Percentiles rank a stretch among this genome's conserved stretches.
Evolutionary conservation across 2,888 invertebrate genomes (phyloP).

Genomic region (Nomada ferruginata): DNA sequence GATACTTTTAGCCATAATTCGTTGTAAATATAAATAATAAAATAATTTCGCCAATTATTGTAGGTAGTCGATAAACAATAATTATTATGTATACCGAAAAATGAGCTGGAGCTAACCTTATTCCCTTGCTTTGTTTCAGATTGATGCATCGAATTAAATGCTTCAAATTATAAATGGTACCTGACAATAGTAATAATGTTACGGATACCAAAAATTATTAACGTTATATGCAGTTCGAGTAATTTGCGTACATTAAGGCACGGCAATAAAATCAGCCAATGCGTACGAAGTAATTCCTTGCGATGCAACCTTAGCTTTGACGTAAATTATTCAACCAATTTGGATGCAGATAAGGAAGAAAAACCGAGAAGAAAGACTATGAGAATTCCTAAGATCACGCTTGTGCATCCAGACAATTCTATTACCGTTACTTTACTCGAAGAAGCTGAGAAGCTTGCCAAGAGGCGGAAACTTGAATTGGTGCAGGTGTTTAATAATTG

Average conservation of each 20-base stretch:
- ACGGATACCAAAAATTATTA: not conserved
- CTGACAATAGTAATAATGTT: not conserved
- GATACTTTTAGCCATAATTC: too few relatives aligned
- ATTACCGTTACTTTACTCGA: conserved; percentile 87
- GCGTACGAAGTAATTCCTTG: not conserved
- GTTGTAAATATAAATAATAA: not conserved
- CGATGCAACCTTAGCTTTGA: not conserved
- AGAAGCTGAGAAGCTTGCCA: conserved; percentile 89
- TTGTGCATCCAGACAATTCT: conserved; percentile 87
- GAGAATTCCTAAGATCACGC: conserved; percentile 86
- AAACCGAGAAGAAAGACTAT: conserved; percentile 73
- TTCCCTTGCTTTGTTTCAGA: not conserved
- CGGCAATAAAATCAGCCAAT: not conserved
- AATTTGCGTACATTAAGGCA: not conserved
- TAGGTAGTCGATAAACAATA: not conserved
- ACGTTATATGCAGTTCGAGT: not conserved
- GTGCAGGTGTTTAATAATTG: conserved; percentile 87
- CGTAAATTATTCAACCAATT: fast-evolving
- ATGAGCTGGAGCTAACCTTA: not conserved
- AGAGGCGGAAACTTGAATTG: conserved; percentile 88
- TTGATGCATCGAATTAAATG: not conserved
- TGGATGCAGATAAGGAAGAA: fast-evolving
- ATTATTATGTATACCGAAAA: not conserved
- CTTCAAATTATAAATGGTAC: not conserved
- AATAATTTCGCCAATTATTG: not conserved